Conservation (phyloP, 2,797 vertebrate species). For the Ceyx erithaca region DNA sequence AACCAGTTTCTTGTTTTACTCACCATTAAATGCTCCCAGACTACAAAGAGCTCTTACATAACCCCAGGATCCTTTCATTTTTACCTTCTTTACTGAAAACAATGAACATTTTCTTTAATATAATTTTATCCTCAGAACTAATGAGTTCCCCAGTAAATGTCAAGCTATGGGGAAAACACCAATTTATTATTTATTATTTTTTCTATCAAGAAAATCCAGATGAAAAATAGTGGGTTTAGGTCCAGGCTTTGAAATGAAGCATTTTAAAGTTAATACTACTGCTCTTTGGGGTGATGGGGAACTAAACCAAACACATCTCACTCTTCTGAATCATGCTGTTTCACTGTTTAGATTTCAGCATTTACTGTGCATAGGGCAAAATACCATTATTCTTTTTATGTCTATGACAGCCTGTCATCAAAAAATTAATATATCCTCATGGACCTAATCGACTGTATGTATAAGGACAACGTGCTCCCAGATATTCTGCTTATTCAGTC, state of each 20-base stretch:
- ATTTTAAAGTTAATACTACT: not conserved
- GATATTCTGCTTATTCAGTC: slow-evolving; percentile 2
- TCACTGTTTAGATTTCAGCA: not conserved
- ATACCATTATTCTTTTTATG: not conserved
- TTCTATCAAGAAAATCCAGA: not conserved
- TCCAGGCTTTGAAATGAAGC: not conserved
- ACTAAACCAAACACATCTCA: not conserved
- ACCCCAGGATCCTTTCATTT: not conserved
- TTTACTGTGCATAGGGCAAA: not conserved
- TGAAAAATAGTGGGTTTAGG: not conserved
- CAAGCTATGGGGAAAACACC: not conserved
- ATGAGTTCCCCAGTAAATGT: not conserved
- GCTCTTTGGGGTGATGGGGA: not conserved
- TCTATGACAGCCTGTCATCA: not conserved
- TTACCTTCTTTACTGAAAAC: not conserved
- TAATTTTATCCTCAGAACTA: not conserved
- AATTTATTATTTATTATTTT: not conserved
- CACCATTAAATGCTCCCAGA: not conserved
- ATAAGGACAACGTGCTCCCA: not conserved
- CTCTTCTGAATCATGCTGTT: not conserved
- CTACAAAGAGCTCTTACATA: not conserved
- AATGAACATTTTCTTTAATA: not conserved
- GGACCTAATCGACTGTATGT: not conserved
- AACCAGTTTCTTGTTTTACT: not conserved
- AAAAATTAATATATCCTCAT: not conserved